Percentiles rank a stretch among this genome's conserved stretches.
These are phyloP conservation scores for Mesorhabditis spiculigera DNA, from an alignment of 2,888 invertebrate genomes.

Conservation along the genomic window DNA sequence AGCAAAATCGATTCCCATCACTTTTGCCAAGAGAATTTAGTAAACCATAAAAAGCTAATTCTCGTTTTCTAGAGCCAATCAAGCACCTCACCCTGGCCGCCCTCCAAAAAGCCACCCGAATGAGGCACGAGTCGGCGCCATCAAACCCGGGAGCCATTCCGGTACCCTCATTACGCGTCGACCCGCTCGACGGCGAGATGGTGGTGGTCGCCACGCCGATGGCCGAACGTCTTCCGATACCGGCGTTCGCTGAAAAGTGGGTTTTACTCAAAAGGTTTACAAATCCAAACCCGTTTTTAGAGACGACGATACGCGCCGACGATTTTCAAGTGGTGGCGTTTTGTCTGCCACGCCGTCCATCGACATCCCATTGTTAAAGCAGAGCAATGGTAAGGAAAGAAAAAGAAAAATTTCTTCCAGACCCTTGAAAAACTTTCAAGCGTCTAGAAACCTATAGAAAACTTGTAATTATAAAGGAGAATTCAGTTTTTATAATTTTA, in stretches of 20 bases:
- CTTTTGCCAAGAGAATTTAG: not conserved
- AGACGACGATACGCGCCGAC: not conserved
- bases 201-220: not conserved
- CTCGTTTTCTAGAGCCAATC: not conserved
- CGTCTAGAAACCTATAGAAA: too few relatives aligned
- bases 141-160: not conserved
- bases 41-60: too few relatives aligned
- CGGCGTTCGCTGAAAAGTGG: not conserved
- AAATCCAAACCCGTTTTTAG: not conserved
- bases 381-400: not conserved
- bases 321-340: not conserved
- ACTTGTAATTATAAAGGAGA: too few relatives aligned
- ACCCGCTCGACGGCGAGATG: not conserved
- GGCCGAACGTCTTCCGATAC: not conserved
- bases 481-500: too few relatives aligned
- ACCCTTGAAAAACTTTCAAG: too few relatives aligned
- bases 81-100: not conserved
- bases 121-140: not conserved
- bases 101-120: not conserved
- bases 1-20: not conserved
- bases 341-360: not conserved
- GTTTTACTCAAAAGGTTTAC: not conserved
- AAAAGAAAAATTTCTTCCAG: too few relatives aligned
- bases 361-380: conserved; percentile 6
- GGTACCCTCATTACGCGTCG: not conserved